Base-by-base conservation (phyloP, 2,113 vertebrate species). In the Labeo rohita region DNA sequence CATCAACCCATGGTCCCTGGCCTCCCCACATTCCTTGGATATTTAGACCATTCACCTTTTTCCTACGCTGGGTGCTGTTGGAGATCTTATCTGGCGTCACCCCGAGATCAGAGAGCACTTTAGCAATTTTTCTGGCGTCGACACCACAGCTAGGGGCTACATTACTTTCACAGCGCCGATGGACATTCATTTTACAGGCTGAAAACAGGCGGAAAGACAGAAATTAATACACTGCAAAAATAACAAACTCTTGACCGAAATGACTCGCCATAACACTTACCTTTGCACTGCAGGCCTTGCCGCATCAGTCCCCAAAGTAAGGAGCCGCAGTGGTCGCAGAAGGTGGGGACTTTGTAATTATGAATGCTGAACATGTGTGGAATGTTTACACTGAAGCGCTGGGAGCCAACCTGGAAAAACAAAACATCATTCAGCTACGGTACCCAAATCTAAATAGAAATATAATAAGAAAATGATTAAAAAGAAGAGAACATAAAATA, bases 151-250 rank as follows among this genome's bases (percentile, higher is more conserved):
- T 99, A 68, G 98, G 98, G 79, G 98, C 98, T 91, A 99, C 98
- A 4, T 99, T 99, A 88, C 93, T 96, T 95, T 99, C 98, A 92
- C 98, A 99, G 85, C 98, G 97, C 84, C 98, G 93, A 94, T 99
- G 98, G 87, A 98, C 97, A 52, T 99, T 99, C 98, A 99, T 99
- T 95, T 99, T 99, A 95, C 98, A 99, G 87, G 98, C 98, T 99
- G 92, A 5, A 84, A 86, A 88, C 11, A 87, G 7, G 6, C 13
- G 59, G 12, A 11, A 54, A 86, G 45, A 75, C 9, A 85, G 9
- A 50, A 3, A 15, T 65, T 13, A 8, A 87, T 50, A 34, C 8
- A 83, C 18, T 28, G 16, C 43, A 34, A 18, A 6, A 47, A 66
- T 6, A 18, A 47, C 16, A 49, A 6, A 34, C 77, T 23, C 15